These are phyloP conservation scores for Zeuzera pyrina DNA, from an alignment of 2,888 invertebrate genomes.

Conservation along the genomic window DNA sequence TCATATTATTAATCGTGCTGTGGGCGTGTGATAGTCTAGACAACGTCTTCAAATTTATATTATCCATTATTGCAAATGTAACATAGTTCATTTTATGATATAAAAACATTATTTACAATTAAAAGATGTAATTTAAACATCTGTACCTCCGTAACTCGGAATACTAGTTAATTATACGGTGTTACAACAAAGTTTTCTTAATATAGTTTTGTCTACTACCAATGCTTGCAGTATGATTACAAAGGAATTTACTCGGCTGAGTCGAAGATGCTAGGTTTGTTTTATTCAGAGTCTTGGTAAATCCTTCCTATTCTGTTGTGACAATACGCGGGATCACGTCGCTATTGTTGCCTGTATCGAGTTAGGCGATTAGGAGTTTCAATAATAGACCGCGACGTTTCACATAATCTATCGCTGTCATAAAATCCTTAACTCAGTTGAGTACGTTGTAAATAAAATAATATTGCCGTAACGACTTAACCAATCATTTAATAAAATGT, in stretches of 20 bases:
- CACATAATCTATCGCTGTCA: slow-evolving; percentile 33
- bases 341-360: slow-evolving; percentile 52
- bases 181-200: not conserved
- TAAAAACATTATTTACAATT: no score
- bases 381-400: slow-evolving; percentile 32
- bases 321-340: slow-evolving; percentile 52
- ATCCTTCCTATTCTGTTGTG: slow-evolving; percentile 56
- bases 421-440: slow-evolving; percentile 19
- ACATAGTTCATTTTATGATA: no score
- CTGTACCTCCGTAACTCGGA: no score
- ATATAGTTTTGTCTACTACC: no score
- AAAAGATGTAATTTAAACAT: no score
- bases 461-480: not conserved
- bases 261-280: slow-evolving; percentile 46
- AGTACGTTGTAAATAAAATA: slow-evolving; percentile 1
- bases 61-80: no score
- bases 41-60: no score
- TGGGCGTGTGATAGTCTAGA: no score
- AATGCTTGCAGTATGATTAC: slow-evolving; percentile 41
- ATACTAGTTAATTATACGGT: not conserved
- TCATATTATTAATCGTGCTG: no score
- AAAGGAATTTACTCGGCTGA: slow-evolving; percentile 45
- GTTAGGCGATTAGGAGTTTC: slow-evolving; percentile 55
- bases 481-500: no score
- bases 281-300: slow-evolving; percentile 53